A percentile compares a stretch with the other conserved stretches of the same genome.
phyloP scores from a whole-genome alignment of 2,888 invertebrate genomes.

The Drepana falcataria region DNA sequence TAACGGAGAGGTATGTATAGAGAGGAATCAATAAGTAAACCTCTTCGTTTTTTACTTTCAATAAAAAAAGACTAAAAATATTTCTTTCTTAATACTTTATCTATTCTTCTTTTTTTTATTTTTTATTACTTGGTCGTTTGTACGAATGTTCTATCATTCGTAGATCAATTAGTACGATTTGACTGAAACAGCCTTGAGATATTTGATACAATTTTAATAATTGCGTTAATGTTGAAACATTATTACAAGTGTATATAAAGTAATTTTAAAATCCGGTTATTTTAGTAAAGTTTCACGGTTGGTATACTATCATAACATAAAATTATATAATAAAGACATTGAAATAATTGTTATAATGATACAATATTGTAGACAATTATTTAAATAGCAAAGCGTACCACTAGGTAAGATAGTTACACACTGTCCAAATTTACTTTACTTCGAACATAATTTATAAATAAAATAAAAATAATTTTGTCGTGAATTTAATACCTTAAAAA shows the following conservation, averaged over 20 bases:
- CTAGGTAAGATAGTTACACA: background rate
- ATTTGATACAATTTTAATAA: constrained; percentile 13
- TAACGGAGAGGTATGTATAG: too few species aligned
- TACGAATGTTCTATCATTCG: too few species aligned
- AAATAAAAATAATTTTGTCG: too few species aligned
- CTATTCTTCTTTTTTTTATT: too few species aligned
- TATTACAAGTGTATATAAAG: constrained; percentile 34
- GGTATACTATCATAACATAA: constrained; percentile 40
- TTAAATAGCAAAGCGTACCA: constrained; percentile 49
- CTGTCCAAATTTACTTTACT: background rate
- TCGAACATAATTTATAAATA: too few species aligned
- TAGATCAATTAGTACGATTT: too few species aligned
- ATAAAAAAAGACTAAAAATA: too few species aligned
- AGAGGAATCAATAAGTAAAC: too few species aligned
- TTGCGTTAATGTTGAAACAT: constrained; percentile 22
- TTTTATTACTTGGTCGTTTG: too few species aligned
- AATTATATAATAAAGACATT: constrained; percentile 59
- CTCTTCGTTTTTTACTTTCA: too few species aligned
- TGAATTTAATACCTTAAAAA: too few species aligned
- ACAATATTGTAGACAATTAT: constrained; percentile 58
- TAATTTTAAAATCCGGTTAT: constrained; percentile 52
- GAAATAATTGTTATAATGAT: constrained; percentile 63
- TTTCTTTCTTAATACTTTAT: too few species aligned
- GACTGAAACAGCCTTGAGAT: constrained; percentile 4
- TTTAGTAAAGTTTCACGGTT: constrained; percentile 49